Evolutionary conservation across 2,113 vertebrate genomes (phyloP), one percentile per base, ranked within the genome.

Genomic region (Ceratotherium simum): DNA sequence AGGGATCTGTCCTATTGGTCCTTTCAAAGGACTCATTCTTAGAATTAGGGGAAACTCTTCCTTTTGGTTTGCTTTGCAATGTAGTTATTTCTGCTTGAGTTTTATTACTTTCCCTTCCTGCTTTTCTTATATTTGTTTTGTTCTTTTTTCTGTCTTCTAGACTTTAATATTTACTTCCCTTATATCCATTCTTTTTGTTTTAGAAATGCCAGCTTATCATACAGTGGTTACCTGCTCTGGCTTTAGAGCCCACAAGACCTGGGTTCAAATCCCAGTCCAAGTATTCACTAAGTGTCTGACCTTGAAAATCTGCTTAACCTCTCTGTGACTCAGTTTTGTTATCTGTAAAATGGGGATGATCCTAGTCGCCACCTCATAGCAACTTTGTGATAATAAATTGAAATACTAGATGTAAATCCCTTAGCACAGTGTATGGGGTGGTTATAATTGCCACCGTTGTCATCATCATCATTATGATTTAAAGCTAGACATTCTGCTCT

Each of bases 401-500:
- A 70, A 84, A 75, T 23, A 33, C 11, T 42, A 5, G 42, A 25
- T 6, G 42, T 39, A 31, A 27, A 23, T 42, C 67, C 60, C 72
- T n/a, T 13, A 36, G 81, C 23, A 29, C 10, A 31, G 10, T 20
- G 11, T 67, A 9, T 36, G 7, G 58, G 25, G 25, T 39, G 23
- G 9, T 39, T 56, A 36, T 42, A 4, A 18, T 3, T 7, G 48
- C n/a, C 8, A 14, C 0, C 0, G 46, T 8, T 11, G 3, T 29
- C 42, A 17, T 51, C 36, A 8, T 7, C 29, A 16, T 70, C 36
- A 5, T 48, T 20, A 6, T 42, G 27, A n/a, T 29, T 82, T 67
- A 70, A 90, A 88, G 31, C 23, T 48, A 87, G 56, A 84, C 29
- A 75, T 54, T 80, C 42, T 67, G 82, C 65, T 95, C 81, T n/a